Percentiles rank a stretch among this genome's conserved stretches.
Conservation (phyloP, 2,797 vertebrate genomes). For the Trachops cirrhosus region DNA sequence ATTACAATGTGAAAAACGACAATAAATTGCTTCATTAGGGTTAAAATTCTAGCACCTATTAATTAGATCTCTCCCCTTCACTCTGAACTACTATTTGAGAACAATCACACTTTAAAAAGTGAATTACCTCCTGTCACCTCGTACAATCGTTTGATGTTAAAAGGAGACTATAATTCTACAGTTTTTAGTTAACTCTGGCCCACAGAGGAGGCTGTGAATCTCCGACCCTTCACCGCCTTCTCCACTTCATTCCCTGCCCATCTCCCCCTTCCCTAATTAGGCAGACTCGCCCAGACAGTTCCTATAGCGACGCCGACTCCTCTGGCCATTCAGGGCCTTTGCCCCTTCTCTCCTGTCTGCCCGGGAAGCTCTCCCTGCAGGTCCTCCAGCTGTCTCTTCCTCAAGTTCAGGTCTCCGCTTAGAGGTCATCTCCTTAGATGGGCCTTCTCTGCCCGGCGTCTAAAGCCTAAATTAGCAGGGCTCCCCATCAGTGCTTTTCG, state of each 20-base stretch:
- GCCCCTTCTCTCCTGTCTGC: not conserved
- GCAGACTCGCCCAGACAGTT: not conserved
- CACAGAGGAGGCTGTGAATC: not conserved
- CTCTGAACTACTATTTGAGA: not conserved
- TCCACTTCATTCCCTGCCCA: not conserved
- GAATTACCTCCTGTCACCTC: not conserved
- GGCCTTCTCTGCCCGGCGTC: not conserved
- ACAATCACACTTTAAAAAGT: not conserved
- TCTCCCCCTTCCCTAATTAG: not conserved
- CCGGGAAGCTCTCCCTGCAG: not conserved
- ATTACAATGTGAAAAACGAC: not conserved
- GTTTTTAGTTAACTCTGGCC: not conserved
- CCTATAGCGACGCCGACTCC: not conserved
- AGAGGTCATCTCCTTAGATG: not conserved
- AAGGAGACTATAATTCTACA: not conserved
- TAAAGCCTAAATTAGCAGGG: too few species aligned
- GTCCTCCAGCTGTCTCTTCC: not conserved
- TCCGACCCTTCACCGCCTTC: not conserved
- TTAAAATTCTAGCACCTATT: not conserved
- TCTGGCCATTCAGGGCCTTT: not conserved
- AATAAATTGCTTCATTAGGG: not conserved
- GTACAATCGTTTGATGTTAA: not conserved
- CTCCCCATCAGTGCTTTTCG: not conserved
- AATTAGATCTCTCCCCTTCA: not conserved
- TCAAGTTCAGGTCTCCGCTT: not conserved